Evolutionary conservation across 1,140 invertebrate genomes (phyloP).

Genomic region (roundworm (Caenorhabditis elegans)): DNA sequence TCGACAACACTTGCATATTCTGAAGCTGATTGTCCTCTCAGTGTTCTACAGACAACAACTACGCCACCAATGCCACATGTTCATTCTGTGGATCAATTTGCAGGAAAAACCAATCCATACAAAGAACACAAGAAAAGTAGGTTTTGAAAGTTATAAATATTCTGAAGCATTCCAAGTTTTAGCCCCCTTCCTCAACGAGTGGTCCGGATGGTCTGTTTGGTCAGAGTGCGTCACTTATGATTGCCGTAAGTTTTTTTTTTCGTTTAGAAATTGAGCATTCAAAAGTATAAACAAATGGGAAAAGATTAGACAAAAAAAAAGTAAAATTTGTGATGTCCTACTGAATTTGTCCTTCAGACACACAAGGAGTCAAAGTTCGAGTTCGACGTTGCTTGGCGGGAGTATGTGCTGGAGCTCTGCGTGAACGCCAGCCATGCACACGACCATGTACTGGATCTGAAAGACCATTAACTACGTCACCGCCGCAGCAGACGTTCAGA

Average conservation of each 20-base stretch:
- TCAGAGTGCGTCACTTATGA: slow-evolving; percentile 27
- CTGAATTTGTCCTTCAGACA: background rate
- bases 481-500: background rate
- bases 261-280: too few relatives aligned
- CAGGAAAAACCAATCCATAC: background rate
- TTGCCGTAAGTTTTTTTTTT: slow-evolving; percentile 18
- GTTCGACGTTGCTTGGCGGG: slow-evolving; percentile 21
- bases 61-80: background rate
- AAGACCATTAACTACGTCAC: background rate
- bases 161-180: background rate
- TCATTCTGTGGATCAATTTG: background rate
- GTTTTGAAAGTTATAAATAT: background rate
- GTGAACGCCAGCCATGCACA: background rate
- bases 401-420: slow-evolving; percentile 17
- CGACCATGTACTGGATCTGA: background rate
- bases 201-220: slow-evolving; percentile 10
- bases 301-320: background rate
- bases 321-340: background rate
- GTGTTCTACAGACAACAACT: background rate
- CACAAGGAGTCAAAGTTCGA: slow-evolving; percentile 22
- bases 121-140: slow-evolving; percentile 7
- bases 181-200: background rate
- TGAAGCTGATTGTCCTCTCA: background rate
- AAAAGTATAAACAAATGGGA: too few relatives aligned
- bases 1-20: background rate